A percentile compares a stretch with the other conserved stretches of the same genome.
These are phyloP conservation scores for Ennomos quercinarius DNA, from an alignment of 2,888 invertebrate species.

Conservation along the genomic window DNA sequence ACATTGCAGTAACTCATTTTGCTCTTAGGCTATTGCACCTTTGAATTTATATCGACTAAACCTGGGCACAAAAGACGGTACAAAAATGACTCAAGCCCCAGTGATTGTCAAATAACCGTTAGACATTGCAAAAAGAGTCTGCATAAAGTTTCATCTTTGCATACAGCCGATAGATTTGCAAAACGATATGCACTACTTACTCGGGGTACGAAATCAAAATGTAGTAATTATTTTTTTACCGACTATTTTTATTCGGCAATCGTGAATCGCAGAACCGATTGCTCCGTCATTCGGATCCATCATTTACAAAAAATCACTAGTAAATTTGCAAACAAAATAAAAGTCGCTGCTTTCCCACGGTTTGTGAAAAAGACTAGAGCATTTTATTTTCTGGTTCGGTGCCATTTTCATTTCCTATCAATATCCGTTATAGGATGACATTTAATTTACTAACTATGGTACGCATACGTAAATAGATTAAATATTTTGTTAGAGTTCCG, in stretches of 20 bases:
- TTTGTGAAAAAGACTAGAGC: conserved; percentile 16
- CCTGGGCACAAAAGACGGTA: too few species aligned
- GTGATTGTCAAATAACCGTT: background rate
- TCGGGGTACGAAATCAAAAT: conserved; percentile 61
- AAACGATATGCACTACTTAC: conserved; percentile 71
- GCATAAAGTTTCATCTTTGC: conserved; percentile 54
- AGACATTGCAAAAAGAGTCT: conserved; percentile 50
- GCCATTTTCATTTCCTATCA: conserved; percentile 9
- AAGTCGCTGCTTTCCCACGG: conserved; percentile 68
- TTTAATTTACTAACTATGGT: too few species aligned
- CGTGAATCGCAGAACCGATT: conserved; percentile 69
- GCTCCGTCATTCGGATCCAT: conserved; percentile 61
- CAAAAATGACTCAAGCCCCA: too few species aligned
- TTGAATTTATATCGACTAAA: too few species aligned
- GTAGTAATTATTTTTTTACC: conserved; percentile 59
- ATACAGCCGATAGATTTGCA: conserved; percentile 54
- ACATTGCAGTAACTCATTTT: too few species aligned
- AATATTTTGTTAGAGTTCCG: too few species aligned
- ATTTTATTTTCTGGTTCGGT: conserved; percentile 17
- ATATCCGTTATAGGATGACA: background rate
- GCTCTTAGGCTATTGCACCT: too few species aligned
- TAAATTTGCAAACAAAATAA: conserved; percentile 53
- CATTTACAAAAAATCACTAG: conserved; percentile 63
- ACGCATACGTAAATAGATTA: too few species aligned
- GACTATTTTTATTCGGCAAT: conserved; percentile 54